phyloP scores from a whole-genome alignment of 2,888 invertebrate species.

The Pheosia tremula region DNA sequence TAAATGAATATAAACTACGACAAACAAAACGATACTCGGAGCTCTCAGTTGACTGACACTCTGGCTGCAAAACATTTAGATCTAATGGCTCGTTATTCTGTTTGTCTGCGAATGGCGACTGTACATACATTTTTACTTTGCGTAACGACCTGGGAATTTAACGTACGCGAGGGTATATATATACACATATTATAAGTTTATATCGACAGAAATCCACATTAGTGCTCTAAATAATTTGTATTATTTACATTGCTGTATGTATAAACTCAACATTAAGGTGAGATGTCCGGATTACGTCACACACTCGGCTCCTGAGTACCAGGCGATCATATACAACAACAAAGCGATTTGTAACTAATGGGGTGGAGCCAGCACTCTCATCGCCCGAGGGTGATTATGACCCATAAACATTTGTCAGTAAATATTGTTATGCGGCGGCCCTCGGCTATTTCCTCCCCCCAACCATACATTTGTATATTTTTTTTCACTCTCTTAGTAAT shows the following conservation, averaged over 20 bases:
- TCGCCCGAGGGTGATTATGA: constrained; percentile 1
- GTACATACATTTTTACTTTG: constrained; percentile 46
- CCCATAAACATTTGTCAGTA: not conserved
- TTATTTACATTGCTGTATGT: no score
- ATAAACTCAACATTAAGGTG: no score
- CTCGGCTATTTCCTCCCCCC: not conserved
- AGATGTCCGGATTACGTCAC: constrained; percentile 49
- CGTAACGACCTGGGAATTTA: constrained; percentile 13
- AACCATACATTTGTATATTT: not conserved
- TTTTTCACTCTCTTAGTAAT: not conserved
- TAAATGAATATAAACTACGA: no score
- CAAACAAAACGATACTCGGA: no score
- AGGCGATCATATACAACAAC: constrained; percentile 47
- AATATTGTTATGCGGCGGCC: not conserved
- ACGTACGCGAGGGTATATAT: not conserved
- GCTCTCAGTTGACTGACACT: no score
- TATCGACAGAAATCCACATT: not conserved
- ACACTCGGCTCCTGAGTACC: constrained; percentile 46
- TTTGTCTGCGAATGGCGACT: constrained; percentile 37
- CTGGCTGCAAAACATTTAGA: no score
- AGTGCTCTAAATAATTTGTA: not conserved
- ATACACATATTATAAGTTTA: not conserved
- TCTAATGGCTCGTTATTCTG: constrained; percentile 32
- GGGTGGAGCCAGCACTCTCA: constrained; percentile 33
- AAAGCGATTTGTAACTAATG: constrained; percentile 35